These are phyloP conservation scores for Hemicrepidius hirtus DNA, from an alignment of 2,888 invertebrate genomes.

Conservation along the genomic window DNA sequence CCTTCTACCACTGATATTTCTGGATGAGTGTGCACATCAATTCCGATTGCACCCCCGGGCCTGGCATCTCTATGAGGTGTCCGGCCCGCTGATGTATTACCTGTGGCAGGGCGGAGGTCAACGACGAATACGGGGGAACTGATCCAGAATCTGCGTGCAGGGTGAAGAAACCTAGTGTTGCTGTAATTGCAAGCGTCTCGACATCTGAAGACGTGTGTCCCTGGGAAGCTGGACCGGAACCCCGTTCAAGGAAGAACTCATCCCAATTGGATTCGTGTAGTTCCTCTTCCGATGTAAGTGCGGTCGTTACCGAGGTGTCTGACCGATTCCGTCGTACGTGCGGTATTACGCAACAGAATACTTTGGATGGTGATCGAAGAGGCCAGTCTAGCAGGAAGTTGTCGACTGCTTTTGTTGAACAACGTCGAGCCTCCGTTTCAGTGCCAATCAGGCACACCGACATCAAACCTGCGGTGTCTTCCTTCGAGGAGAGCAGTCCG, in stretches of 20 bases:
- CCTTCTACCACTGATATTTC: conserved; percentile 51
- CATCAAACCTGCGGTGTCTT: conserved; percentile 69
- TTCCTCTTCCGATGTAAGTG: conserved; percentile 85
- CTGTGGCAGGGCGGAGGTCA: conserved; percentile 57
- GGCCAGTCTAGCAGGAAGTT: conserved; percentile 65
- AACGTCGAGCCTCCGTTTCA: conserved; percentile 70
- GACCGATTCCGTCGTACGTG: conserved; percentile 79
- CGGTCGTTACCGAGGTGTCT: conserved; percentile 74
- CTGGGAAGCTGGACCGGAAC: conserved; percentile 71
- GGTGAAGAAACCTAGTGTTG: conserved; percentile 70
- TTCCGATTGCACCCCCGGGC: conserved; percentile 45
- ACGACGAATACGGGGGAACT: conserved; percentile 53
- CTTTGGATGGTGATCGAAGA: conserved; percentile 76
- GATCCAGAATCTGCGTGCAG: conserved; percentile 60
- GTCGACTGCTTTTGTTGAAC: conserved; percentile 66
- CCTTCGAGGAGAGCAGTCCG: conserved; percentile 72
- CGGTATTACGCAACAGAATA: conserved; percentile 80
- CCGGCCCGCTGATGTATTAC: conserved; percentile 51
- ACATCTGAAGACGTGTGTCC: conserved; percentile 77
- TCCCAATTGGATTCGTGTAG: conserved; percentile 81
- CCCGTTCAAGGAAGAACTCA: conserved; percentile 79
- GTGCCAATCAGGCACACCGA: conserved; percentile 64
- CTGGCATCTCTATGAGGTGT: conserved; percentile 30
- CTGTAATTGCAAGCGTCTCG: conserved; percentile 69
- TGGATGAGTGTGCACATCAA: conserved; percentile 53